Evolutionary conservation across 2,113 vertebrate genomes (phyloP), one percentile per base, ranked within the genome.

Genomic region (Grammatotria lemairii): DNA sequence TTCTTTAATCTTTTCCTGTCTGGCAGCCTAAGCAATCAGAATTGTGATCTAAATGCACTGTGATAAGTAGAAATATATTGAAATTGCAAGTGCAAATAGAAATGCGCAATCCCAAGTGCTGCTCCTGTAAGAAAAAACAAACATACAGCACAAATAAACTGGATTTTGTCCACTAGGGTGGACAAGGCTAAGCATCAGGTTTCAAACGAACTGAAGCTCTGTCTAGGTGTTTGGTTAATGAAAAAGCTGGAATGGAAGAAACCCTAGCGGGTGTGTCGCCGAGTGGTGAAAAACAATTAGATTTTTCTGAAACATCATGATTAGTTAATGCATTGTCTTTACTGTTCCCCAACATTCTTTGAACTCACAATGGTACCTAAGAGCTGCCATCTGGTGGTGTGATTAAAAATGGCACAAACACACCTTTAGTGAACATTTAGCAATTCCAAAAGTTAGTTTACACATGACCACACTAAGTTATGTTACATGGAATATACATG

Each of bases 251-350:
- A 35, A n/a, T 63, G 58, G 31, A 35, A 63, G 31, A 63, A 33
- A 60, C 0, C 0, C 31, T 35, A 63, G 58, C 1, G 1, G 9
- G 6, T 35, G 58, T 63, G 31, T 63, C 1, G 4, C 58, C 0
- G 0, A 63, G 31, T 63, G 58, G 9, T 35, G 9, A 63, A 63
- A 63, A 35, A 35, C 6, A 63, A 63, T 63, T 35, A 0, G 17
- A 70, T 40, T 42, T 70, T 70, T 9, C n/a, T 21, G 8, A 70
- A 70, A 6, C 38, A 70, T 70, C n/a, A 40, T 70, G 65, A 40
- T 42, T 23, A 23, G 12, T 70, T 40, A 42, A 14, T 14, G 35
- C 12, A 42, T 70, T 42, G 35, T 70, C 65, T 70, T 8, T 23
- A 23, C 65, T 70, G 12, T 70, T 70, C n/a, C 7, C 5, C 35